Evolutionary conservation across 2,888 invertebrate genomes (phyloP).

Genomic region (Trichopria drosophilae): DNA sequence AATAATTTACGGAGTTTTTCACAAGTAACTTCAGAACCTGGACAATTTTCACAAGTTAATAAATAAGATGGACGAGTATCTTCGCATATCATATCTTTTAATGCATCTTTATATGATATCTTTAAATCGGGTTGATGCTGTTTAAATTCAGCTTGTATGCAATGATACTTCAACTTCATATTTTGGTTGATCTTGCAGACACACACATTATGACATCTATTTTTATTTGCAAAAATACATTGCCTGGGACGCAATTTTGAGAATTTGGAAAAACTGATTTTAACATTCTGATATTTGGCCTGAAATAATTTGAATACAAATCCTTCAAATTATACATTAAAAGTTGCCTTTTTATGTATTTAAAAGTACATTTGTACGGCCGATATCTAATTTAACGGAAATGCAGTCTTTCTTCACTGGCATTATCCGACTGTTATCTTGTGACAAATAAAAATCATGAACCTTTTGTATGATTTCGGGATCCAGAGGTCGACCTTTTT

Average conservation of each 20-base stretch:
- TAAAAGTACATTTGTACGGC: slow-evolving; percentile 1
- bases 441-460: slow-evolving; percentile 3
- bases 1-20: slow-evolving; percentile 3
- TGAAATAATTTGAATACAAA: background rate
- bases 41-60: slow-evolving; percentile 3
- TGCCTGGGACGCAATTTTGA: background rate
- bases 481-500: slow-evolving; percentile 4
- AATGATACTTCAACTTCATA: slow-evolving; percentile 3
- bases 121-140: background rate
- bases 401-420: slow-evolving; percentile 4
- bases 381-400: background rate
- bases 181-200: too few species aligned
- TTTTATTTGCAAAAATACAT: background rate
- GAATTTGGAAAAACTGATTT: slow-evolving; percentile 6
- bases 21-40: background rate
- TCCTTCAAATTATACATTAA: slow-evolving; percentile 3
- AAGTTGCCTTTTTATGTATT: slow-evolving; percentile 6
- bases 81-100: slow-evolving; percentile 8
- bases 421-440: slow-evolving; percentile 10
- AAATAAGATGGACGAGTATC: background rate
- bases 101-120: slow-evolving; percentile 1
- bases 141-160: slow-evolving; percentile 6
- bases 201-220: slow-evolving; percentile 4
- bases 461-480: slow-evolving; percentile 1
- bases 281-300: slow-evolving; percentile 3